Base-by-base conservation (phyloP, 2,888 invertebrate species). In the Cephus sareptanus region DNA sequence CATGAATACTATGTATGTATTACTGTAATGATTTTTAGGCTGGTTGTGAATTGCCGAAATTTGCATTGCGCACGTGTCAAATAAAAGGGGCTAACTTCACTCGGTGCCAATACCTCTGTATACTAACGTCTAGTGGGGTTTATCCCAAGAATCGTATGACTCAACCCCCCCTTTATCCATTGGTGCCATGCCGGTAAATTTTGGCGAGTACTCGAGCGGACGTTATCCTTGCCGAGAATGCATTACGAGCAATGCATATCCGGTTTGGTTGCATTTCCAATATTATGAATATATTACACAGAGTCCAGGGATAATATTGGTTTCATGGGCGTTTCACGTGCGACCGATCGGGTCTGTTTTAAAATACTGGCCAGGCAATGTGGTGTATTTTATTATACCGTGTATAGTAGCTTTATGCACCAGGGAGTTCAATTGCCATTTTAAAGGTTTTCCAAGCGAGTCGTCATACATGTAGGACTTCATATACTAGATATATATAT, bases 201-300 rank as follows among this genome's bases (percentile, higher is more conserved):
- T 56, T 56, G 56, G 23, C 56, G 56, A 56, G 23, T 56, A 56
- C 56, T 56, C 23, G 23, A 56, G 9, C 56, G 56, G 23, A 56
- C 56, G 56, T 56, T 56, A 56, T 56, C 56, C 56, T 56, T 56
- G 56, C 23, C 23, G 23, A 15, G 56, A 56, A 23, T 56, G 56
- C 56, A 56, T 56, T 56, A 56, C 56, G 56, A 56, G 56, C 23
- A 23, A 56, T 56, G 56, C 56, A 56, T 56, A 56, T 56, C 23
- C 56, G 56, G 23, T 56, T 56, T 56, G 56, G 56, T 56, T 56
- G 56, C 56, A 56, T 56, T 56, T 56, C 56, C 56, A 56, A 56
- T 56, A 56, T 56, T 56, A 56, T 56, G 71, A 71, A 71, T 71
- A 33, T 71, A 71, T 71, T 71, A 71, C 71, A 31, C 71, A 23